phyloP scores from a whole-genome alignment of 2,888 invertebrate species.

The Esperia sulphurella region DNA sequence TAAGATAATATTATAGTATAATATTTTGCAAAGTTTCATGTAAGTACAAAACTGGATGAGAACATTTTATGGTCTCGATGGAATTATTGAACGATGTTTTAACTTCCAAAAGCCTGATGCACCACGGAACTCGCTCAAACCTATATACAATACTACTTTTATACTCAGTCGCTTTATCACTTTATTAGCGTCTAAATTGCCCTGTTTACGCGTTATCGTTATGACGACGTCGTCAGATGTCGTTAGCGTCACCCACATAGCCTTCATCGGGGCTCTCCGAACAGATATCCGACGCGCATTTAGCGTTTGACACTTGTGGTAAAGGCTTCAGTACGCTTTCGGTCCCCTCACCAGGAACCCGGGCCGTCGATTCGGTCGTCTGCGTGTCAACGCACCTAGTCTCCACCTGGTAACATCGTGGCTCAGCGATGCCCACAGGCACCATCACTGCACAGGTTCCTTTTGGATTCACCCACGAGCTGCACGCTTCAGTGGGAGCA shows the following conservation, averaged over 20 bases:
- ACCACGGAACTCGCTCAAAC: slow-evolving; percentile 17
- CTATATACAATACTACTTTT: slow-evolving; percentile 55
- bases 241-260: slow-evolving; percentile 89
- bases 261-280: slow-evolving; percentile 93
- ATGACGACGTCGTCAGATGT: slow-evolving; percentile 82
- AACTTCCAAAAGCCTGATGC: slow-evolving; percentile 2
- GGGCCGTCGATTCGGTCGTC: slow-evolving; percentile 68
- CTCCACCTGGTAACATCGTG: slow-evolving; percentile 73
- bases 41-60: no score
- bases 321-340: slow-evolving; percentile 62
- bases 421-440: slow-evolving; percentile 63
- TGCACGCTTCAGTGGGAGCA: slow-evolving; percentile 60
- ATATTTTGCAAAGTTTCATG: no score
- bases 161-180: slow-evolving; percentile 78
- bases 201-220: slow-evolving; percentile 65
- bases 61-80: no score
- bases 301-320: slow-evolving; percentile 68
- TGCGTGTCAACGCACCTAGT: slow-evolving; percentile 82
- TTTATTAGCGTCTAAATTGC: slow-evolving; percentile 66
- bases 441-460: slow-evolving; percentile 77
- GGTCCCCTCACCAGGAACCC: slow-evolving; percentile 59
- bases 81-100: no score
- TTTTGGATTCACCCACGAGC: slow-evolving; percentile 69
- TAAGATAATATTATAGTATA: no score
- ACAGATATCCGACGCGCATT: slow-evolving; percentile 73